Evolutionary conservation across 2,113 vertebrate species (phyloP).

Genomic region (crab-eating macaque (Macaca fascicularis)): T2T-MFA8v1.1 NC_088379.1:177929001-177929500

Average conservation of each 20-base stretch:
- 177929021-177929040: too few relatives aligned
- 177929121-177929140: background rate
- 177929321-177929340: conserved; percentile 4
- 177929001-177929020: too few relatives aligned
- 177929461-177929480: conserved; percentile 58
- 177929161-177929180: too few relatives aligned
- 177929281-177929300: too few relatives aligned
- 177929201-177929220: too few relatives aligned
- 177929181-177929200: too few relatives aligned
- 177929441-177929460: background rate
- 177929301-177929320: background rate
- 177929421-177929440: background rate
- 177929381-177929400: background rate
- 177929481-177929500: conserved; percentile 80
- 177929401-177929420: background rate
- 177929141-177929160: background rate
- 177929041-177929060: too few relatives aligned
- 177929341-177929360: conserved; percentile 58
- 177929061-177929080: background rate
- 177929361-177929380: conserved; percentile 78
- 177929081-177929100: too few relatives aligned
- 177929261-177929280: too few relatives aligned
- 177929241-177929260: too few relatives aligned
- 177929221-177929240: too few relatives aligned
- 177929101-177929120: too few relatives aligned